These are phyloP conservation scores for Elephas maximus DNA, from an alignment of 2,113 vertebrate species.

Conservation along the genomic window DNA sequence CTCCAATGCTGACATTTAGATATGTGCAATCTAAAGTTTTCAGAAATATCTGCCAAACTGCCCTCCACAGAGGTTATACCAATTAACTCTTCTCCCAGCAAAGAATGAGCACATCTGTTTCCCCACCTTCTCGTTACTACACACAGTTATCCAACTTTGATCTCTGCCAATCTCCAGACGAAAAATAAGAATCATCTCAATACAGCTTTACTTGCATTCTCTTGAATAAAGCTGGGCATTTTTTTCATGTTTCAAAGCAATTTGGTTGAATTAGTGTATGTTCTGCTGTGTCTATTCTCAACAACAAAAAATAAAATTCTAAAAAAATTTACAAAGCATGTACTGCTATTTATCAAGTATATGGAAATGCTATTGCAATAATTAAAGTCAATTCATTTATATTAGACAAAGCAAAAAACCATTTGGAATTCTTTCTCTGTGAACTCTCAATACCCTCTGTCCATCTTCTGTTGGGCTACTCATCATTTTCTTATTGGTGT, in stretches of 20 bases:
- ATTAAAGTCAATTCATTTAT: too few relatives aligned
- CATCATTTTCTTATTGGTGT: background rate
- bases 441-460: background rate
- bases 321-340: too few relatives aligned
- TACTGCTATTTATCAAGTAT: too few relatives aligned
- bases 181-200: background rate
- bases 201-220: background rate
- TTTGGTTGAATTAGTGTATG: too few relatives aligned
- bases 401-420: background rate
- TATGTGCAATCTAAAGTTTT: background rate
- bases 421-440: conserved; percentile 23
- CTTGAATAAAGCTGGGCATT: background rate
- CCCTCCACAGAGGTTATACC: background rate
- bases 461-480: background rate
- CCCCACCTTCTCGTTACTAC: background rate
- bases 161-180: background rate
- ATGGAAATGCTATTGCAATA: too few relatives aligned
- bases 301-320: too few relatives aligned
- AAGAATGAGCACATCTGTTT: background rate
- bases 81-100: background rate
- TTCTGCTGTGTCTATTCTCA: too few relatives aligned
- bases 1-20: background rate
- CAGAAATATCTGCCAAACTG: background rate
- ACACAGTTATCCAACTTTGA: background rate
- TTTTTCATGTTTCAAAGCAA: background rate